These are phyloP conservation scores for Eulimnadia texana DNA, from an alignment of 1,140 invertebrate species.

Conservation along the genomic window DNA sequence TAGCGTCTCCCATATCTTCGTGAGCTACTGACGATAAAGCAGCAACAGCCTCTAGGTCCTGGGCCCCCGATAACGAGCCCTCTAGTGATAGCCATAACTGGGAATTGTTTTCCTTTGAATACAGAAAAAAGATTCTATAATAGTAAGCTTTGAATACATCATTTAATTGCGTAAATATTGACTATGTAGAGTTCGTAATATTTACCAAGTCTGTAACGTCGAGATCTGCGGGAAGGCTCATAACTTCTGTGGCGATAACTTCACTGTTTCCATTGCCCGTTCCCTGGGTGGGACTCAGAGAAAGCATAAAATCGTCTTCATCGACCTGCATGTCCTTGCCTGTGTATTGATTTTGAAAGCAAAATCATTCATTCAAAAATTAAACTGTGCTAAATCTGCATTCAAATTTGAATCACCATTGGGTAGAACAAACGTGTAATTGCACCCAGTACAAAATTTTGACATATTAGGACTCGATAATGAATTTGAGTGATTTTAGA, in stretches of 20 bases:
- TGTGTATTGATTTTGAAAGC: not conserved
- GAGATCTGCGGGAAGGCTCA: not conserved
- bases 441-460: not conserved
- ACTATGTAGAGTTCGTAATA: too few species aligned
- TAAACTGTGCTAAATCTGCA: too few species aligned
- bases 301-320: not conserved
- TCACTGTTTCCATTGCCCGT: not conserved
- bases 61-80: not conserved
- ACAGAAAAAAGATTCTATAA: too few species aligned
- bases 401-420: too few species aligned
- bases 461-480: not conserved
- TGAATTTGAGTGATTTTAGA: too few species aligned
- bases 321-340: not conserved
- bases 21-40: conserved; percentile 1
- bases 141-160: too few species aligned
- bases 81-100: conserved; percentile 6
- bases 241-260: not conserved
- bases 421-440: not conserved
- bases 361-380: too few species aligned
- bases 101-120: conserved; percentile 14
- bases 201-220: not conserved
- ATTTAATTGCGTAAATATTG: too few species aligned
- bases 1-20: not conserved
- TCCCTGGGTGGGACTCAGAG: not conserved
- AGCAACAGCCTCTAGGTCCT: not conserved